phyloP scores from a whole-genome alignment of 2,113 vertebrate genomes.

The Epinephelus cyanopodus region DNA sequence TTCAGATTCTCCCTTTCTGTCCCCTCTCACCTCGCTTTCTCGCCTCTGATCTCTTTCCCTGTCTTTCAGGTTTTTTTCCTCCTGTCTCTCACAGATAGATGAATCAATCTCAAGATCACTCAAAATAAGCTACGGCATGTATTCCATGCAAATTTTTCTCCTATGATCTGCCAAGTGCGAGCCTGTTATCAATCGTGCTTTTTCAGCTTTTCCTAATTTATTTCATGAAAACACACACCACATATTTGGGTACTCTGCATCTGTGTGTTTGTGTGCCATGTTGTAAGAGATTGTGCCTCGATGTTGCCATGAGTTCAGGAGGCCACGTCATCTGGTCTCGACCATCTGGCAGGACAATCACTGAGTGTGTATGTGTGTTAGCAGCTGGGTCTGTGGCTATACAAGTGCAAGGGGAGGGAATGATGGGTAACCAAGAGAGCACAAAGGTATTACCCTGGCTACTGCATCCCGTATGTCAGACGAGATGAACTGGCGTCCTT shows the following conservation, averaged over 20 bases:
- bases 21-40: conserved; percentile 55
- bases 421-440: conserved; percentile 47
- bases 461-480: conserved; percentile 61
- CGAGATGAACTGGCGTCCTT: conserved; percentile 43
- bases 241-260: conserved; percentile 6
- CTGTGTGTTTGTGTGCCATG: conserved; percentile 33
- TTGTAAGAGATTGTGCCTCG: conserved; percentile 64
- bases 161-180: neutral
- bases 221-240: conserved; percentile 2
- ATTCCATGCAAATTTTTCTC: neutral
- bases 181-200: too few relatives aligned
- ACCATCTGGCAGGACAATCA: conserved; percentile 78
- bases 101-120: conserved; percentile 1
- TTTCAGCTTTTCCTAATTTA: neutral
- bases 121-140: neutral
- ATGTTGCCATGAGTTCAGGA: conserved; percentile 66
- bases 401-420: conserved; percentile 44
- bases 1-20: conserved; percentile 77
- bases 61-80: conserved; percentile 24
- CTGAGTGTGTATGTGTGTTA: conserved; percentile 37
- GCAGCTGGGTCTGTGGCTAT: conserved; percentile 44
- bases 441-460: conserved; percentile 38
- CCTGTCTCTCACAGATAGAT: conserved; percentile 1
- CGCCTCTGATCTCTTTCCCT: conserved; percentile 29
- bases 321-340: conserved; percentile 70